Base-by-base conservation (phyloP, 2,888 invertebrate species). In the Entomobrya proxima region DNA sequence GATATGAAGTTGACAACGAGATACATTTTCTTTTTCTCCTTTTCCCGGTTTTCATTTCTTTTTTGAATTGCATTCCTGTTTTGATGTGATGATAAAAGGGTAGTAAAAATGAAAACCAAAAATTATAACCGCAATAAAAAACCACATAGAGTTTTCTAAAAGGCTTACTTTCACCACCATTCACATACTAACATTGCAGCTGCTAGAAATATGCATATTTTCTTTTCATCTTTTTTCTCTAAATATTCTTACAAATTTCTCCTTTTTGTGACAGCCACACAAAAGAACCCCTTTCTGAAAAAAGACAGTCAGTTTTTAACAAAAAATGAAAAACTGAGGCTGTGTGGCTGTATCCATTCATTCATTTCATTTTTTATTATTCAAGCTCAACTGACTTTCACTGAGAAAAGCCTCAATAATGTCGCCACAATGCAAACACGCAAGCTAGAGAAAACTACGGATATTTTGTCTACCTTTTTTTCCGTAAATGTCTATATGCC, bases 71-170 rank as follows among this genome's bases (percentile, higher is more conserved):
- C 44, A 69, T 69, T 76, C 37, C 75, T 77, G 27, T 72, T 75
- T 84, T 74, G 69, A 76, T 77, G 77, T 67, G 83, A 84, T 84
- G 69, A 84, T 84, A 84, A 84, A 84, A 84, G 77, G 58, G 83
- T 27, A 84, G 83, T 84, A 84, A 84, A 84, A 84, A 84, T 77
- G 67, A 35, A n/a, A 69, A 84, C 77, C 83, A 77, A 69, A 84
- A 84, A 84, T 84, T 84, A 84, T 84, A 84, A 84, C 83, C 83
- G 52, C 83, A 84, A 84, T 84, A 84, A 84, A n/a, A n/a, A 84
- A 84, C 83, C 83, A 69, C 83, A 84, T 78, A n/a, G n/a, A n/a
- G n/a, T 72, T 84, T 84, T 77, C 83, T 67, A 77, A 82, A 67
- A 75, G 75, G 40, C 55, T 74, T 52, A 55, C 37, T 77, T 61